These are phyloP conservation scores for Eupleurogrammus muticus DNA, from an alignment of 2,797 vertebrate genomes.

Conservation along the genomic window DNA sequence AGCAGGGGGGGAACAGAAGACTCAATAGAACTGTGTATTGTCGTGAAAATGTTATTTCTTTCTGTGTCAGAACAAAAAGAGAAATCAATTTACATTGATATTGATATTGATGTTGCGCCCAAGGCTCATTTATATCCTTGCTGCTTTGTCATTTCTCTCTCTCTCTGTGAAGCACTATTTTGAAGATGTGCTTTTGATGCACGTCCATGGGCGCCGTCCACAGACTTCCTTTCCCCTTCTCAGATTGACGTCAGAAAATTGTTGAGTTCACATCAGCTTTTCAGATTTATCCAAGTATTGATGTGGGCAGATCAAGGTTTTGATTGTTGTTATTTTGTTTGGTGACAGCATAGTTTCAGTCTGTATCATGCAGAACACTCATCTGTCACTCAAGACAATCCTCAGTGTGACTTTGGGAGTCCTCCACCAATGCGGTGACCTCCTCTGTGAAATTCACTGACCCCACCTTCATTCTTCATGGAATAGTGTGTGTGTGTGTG, in stretches of 20 bases:
- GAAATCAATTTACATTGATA: constrained; percentile 58
- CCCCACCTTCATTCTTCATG: constrained; percentile 9
- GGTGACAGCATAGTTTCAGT: background rate
- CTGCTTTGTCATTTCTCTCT: constrained; percentile 55
- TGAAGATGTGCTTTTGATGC: constrained; percentile 25
- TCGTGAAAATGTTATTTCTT: constrained; percentile 68
- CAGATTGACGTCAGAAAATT: constrained; percentile 1
- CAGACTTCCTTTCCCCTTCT: background rate
- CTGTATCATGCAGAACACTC: constrained; percentile 13
- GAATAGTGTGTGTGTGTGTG: constrained; percentile 9
- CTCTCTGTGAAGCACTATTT: constrained; percentile 32
- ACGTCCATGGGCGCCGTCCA: background rate
- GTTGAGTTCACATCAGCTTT: background rate
- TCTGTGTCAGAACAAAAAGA: constrained; percentile 64
- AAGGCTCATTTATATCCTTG: constrained; percentile 57
- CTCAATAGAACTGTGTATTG: constrained; percentile 46
- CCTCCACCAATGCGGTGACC: constrained; percentile 14
- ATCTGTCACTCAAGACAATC: constrained; percentile 15
- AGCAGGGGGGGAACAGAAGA: constrained; percentile 38
- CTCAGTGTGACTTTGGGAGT: constrained; percentile 18
- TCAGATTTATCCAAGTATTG: background rate
- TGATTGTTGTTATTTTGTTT: background rate
- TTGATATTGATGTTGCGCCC: constrained; percentile 71
- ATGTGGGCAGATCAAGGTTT: background rate
- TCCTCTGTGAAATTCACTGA: constrained; percentile 31